phyloP scores from a whole-genome alignment of 2,113 vertebrate species.

The Siniperca knerii region DNA sequence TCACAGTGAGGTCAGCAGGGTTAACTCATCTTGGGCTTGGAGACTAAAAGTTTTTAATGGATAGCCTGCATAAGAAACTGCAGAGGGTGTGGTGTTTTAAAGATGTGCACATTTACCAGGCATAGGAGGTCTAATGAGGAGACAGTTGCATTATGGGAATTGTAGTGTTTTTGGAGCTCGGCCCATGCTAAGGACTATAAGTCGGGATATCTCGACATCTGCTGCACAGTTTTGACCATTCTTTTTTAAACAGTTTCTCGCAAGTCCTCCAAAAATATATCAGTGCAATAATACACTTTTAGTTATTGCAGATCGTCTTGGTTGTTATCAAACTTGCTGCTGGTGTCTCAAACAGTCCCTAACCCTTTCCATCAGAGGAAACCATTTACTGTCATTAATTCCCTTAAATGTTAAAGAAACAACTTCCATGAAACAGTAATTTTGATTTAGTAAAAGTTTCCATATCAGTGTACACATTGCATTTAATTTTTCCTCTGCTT shows the following conservation, averaged over 20 bases:
- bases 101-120: background rate
- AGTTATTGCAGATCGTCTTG: background rate
- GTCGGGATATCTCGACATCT: background rate
- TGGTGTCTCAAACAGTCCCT: background rate
- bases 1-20: background rate
- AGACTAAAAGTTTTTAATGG: background rate
- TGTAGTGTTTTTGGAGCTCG: background rate
- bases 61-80: background rate
- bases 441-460: background rate
- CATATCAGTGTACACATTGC: background rate
- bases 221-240: background rate
- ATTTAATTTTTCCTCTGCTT: background rate
- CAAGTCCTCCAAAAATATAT: background rate
- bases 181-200: background rate
- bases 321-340: background rate
- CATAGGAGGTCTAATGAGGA: background rate
- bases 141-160: slow-evolving; percentile 9
- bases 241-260: background rate
- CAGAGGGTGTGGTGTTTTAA: background rate
- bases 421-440: background rate
- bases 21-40: background rate
- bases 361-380: background rate
- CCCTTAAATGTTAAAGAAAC: background rate
- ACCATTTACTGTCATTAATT: no score
- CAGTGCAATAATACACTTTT: background rate